These are phyloP conservation scores for Eulemur rubriventer DNA, from an alignment of 2,797 vertebrate genomes.

Conservation along the genomic window DNA sequence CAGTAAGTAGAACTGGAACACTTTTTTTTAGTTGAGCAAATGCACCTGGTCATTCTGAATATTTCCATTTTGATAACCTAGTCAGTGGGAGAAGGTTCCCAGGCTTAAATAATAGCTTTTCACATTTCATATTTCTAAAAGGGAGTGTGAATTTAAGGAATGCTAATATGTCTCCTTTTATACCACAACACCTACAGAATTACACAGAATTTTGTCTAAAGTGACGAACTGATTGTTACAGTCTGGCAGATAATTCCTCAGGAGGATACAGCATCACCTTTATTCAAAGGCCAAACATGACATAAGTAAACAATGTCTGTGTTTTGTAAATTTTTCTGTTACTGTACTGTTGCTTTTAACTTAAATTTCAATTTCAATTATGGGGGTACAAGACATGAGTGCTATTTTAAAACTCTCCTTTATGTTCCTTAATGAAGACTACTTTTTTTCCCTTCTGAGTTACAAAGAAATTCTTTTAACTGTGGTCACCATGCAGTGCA, in stretches of 20 bases:
- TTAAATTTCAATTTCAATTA: constrained; percentile 26
- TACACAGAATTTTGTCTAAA: constrained; percentile 25
- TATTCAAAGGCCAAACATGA: background rate
- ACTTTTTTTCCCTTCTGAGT: constrained; percentile 20
- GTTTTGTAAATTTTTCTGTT: constrained; percentile 25
- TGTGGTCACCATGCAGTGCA: background rate
- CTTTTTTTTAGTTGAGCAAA: background rate
- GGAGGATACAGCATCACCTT: background rate
- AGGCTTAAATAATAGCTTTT: constrained; percentile 46
- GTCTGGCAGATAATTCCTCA: background rate
- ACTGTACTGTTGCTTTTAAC: constrained; percentile 13
- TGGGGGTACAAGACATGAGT: background rate
- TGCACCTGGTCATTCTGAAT: background rate
- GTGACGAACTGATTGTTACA: background rate
- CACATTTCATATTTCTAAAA: constrained; percentile 27
- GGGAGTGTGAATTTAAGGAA: constrained; percentile 46
- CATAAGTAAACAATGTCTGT: constrained; percentile 3
- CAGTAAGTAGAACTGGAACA: background rate
- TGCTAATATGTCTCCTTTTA: constrained; percentile 31
- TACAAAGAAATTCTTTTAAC: background rate
- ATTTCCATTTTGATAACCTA: constrained; percentile 55
- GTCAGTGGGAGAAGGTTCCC: background rate
- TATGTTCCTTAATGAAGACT: constrained; percentile 11
- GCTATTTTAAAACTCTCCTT: constrained; percentile 22
- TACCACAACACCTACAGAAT: constrained; percentile 13